Conservation (phyloP, 2,888 invertebrate genomes). For the Hydrotaea diabolus region DNA sequence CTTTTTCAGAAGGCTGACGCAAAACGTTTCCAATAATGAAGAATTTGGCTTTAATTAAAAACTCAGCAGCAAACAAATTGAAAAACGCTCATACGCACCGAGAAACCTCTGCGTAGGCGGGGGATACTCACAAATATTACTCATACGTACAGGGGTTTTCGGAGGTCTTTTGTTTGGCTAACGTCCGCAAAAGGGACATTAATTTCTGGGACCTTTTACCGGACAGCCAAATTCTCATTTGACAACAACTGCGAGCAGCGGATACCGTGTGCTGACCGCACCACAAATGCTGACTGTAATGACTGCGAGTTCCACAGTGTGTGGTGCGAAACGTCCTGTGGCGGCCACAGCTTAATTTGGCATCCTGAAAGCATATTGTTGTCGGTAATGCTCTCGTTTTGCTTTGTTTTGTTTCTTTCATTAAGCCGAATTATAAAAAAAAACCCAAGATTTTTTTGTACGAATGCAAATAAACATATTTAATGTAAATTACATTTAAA, state of each 20-base stretch:
- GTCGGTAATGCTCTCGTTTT: conserved; percentile 9
- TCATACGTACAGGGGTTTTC: conserved; percentile 45
- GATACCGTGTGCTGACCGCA: background rate
- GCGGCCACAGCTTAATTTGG: conserved; percentile 65
- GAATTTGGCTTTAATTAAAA: conserved; percentile 67
- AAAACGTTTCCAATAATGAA: conserved; percentile 65
- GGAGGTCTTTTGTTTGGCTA: conserved; percentile 29
- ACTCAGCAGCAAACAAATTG: conserved; percentile 65
- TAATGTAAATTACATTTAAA: conserved; percentile 70
- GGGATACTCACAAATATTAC: conserved; percentile 21
- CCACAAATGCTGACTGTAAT: conserved; percentile 5
- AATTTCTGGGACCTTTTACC: background rate
- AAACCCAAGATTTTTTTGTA: background rate
- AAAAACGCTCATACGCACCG: conserved; percentile 60
- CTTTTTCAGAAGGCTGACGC: conserved; percentile 39
- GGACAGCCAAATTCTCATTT: conserved; percentile 8
- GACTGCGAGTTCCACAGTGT: background rate
- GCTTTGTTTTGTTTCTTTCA: background rate
- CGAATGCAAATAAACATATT: conserved; percentile 65
- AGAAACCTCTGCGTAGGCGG: background rate
- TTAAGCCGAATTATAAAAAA: background rate
- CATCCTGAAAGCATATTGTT: conserved; percentile 66
- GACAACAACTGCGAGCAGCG: background rate
- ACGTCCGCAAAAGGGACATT: conserved; percentile 17
- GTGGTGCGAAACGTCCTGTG: conserved; percentile 52